A percentile compares a stretch with the other conserved stretches of the same genome.
These are phyloP conservation scores for Heliconius ismenius DNA, from an alignment of 2,888 invertebrate genomes.

Conservation along the genomic window DNA sequence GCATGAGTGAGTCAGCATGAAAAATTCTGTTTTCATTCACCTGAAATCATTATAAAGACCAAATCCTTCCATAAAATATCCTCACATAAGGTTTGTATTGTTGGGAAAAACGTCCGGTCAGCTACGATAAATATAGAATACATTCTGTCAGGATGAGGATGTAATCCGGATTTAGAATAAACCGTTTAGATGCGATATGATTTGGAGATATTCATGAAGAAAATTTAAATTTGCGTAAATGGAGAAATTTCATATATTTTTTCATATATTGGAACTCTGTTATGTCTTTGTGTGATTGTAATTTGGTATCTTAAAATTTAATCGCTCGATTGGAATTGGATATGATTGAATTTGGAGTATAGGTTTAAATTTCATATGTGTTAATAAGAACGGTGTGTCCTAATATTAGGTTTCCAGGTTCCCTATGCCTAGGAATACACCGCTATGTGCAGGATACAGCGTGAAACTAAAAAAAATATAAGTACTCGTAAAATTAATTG, in stretches of 20 bases:
- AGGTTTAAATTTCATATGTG: too few relatives aligned
- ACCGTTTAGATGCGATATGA: constrained; percentile 34
- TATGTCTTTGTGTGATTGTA: too few relatives aligned
- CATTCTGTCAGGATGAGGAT: constrained; percentile 67
- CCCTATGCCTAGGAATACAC: too few relatives aligned
- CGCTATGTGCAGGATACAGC: too few relatives aligned
- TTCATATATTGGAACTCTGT: not conserved
- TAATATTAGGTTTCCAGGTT: too few relatives aligned
- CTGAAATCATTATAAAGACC: constrained; percentile 58
- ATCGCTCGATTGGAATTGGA: too few relatives aligned
- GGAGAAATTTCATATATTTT: not conserved
- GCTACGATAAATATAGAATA: constrained; percentile 73
- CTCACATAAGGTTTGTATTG: constrained; percentile 63
- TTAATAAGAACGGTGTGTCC: too few relatives aligned
- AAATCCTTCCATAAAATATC: constrained; percentile 59
- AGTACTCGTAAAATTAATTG: too few relatives aligned
- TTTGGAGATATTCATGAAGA: constrained; percentile 36
- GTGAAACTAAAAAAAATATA: too few relatives aligned
- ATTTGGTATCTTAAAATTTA: too few relatives aligned
- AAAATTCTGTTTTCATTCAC: constrained; percentile 53
- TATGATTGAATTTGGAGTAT: too few relatives aligned
- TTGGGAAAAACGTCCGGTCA: constrained; percentile 68
- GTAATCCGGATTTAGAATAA: constrained; percentile 66
- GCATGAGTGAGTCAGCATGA: constrained; percentile 48
- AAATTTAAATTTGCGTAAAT: constrained; percentile 8